Conservation (phyloP, 2,888 invertebrate genomes). For the Dexiosoma caninum region DNA sequence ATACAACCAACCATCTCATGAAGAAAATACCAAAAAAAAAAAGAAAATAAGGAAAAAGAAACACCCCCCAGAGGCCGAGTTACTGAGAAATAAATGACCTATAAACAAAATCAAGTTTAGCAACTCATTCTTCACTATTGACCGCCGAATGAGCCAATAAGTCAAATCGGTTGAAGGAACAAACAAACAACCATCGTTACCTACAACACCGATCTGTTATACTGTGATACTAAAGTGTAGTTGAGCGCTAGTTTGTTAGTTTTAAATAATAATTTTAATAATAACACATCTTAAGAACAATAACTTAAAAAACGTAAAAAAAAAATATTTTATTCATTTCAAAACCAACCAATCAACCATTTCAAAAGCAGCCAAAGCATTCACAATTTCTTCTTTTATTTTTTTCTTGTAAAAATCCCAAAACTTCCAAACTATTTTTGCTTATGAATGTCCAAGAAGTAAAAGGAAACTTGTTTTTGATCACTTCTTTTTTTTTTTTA, state of each 20-base stretch:
- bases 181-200: constrained; percentile 2
- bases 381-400: not conserved
- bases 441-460: constrained; percentile 20
- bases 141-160: constrained; percentile 20
- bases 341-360: constrained; percentile 13
- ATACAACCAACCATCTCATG: constrained; percentile 61
- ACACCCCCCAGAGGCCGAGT: constrained; percentile 36
- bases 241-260: constrained; percentile 74
- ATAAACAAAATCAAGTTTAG: constrained; percentile 43
- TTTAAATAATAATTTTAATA: constrained; percentile 57
- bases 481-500: constrained; percentile 14
- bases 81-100: constrained; percentile 34
- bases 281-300: constrained; percentile 23
- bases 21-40: constrained; percentile 70
- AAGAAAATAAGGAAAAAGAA: constrained; percentile 66
- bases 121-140: constrained; percentile 17
- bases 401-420: constrained; percentile 24
- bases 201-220: constrained; percentile 61
- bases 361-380: constrained; percentile 51
- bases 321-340: not conserved
- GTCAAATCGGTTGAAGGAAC: constrained; percentile 34
- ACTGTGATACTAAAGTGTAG: constrained; percentile 76
- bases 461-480: constrained; percentile 19
- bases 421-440: constrained; percentile 59
- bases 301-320: not conserved